Conservation (phyloP, 2,113 vertebrate genomes). For the Ciconia stormi region DNA sequence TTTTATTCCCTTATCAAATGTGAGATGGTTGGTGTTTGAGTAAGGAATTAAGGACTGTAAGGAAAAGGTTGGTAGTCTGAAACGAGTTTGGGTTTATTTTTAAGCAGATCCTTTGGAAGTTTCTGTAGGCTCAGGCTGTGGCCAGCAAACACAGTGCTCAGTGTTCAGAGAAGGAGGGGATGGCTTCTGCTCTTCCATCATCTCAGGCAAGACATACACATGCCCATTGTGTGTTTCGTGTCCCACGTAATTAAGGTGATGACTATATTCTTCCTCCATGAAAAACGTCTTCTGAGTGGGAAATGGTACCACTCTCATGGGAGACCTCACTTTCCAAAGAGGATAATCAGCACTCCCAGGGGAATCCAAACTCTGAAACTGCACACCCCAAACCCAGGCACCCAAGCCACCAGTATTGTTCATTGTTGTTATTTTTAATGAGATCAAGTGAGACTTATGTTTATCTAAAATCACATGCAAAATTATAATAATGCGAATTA, state of each 20-base stretch:
- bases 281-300: background rate
- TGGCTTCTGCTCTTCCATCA: background rate
- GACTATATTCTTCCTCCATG: background rate
- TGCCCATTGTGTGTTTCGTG: background rate
- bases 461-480: background rate
- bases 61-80: background rate
- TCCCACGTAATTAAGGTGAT: background rate
- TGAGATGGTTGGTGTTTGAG: background rate
- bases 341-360: background rate
- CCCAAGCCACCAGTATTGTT: background rate
- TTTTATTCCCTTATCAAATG: background rate
- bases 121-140: background rate
- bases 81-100: background rate
- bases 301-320: fast-evolving
- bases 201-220: background rate
- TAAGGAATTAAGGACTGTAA: background rate
- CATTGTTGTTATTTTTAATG: background rate
- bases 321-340: background rate
- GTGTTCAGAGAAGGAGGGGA: background rate
- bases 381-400: background rate
- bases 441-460: background rate
- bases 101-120: background rate
- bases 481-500: background rate
- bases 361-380: background rate
- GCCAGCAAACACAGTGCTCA: background rate